Percentiles rank a stretch among this genome's conserved stretches.
These are phyloP conservation scores for Chaenogobius annularis DNA, from an alignment of 2,113 vertebrate species.

Conservation along the genomic window DNA sequence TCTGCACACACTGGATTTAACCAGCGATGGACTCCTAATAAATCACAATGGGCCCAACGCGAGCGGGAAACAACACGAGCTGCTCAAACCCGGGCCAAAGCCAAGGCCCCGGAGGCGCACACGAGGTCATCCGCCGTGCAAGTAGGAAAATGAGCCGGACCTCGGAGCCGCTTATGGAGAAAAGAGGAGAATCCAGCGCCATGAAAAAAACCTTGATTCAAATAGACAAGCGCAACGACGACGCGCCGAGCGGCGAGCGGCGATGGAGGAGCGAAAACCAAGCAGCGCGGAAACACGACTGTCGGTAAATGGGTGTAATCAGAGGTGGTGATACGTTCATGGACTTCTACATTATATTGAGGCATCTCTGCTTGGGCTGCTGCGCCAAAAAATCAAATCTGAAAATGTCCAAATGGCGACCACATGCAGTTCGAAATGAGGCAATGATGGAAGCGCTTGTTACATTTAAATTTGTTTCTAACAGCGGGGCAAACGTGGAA, in stretches of 20 bases:
- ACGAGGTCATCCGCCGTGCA: neutral
- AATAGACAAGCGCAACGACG: neutral
- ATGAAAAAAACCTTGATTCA: neutral
- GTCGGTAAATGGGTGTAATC: no score
- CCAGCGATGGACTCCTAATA: conserved; percentile 28
- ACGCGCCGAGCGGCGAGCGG: neutral
- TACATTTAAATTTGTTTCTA: no score
- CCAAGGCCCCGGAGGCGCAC: neutral
- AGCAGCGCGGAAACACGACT: no score
- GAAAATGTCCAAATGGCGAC: no score
- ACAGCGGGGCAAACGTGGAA: no score
- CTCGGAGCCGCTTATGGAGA: neutral
- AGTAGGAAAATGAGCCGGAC: neutral
- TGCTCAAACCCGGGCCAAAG: neutral
- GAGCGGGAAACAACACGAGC: neutral
- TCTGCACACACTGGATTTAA: conserved; percentile 25
- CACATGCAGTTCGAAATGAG: no score
- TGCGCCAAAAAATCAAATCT: no score
- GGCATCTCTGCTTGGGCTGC: no score
- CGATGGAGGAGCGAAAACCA: neutral
- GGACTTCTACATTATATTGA: no score
- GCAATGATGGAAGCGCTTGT: no score
- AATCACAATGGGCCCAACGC: conserved; percentile 10
- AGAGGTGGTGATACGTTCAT: no score
- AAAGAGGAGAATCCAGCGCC: neutral